Evolutionary conservation across 2,113 vertebrate genomes (phyloP), one percentile per base, ranked within the genome.

Genomic region (Atlantisia rogersi): DNA sequence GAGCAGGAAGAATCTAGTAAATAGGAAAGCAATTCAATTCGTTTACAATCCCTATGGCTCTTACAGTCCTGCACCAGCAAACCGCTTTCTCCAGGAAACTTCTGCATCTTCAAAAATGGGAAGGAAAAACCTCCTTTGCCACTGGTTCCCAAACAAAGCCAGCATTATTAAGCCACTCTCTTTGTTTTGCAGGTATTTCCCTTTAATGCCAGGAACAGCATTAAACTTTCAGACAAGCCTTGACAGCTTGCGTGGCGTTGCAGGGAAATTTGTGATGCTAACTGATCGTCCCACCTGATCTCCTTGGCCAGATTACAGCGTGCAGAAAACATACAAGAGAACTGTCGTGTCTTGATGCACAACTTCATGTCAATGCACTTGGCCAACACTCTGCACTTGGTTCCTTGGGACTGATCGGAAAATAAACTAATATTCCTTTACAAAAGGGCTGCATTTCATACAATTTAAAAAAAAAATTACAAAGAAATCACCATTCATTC

Each of bases 191-290:
- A 68, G 15, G 19, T 78, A 71, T 42, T 68, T 75, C 46, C 39
- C 26, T 75, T 88, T 39, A 90, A 88, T 26, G 9, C 28, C 94
- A 92, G 24, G 21, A 80, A 68, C 8, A 40, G 26, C 12, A 62
- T 82, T 88, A 75, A 90, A 92, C 60, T 58, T 78, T 39, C 69
- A 88, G 73, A 78, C 52, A 80, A 69, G 68, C 5, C 40, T 42
- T 48, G 37, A 83, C 0, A 0, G 73, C 32, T 60, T 67, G 32
- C 39, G 25, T 78, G 52, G 56, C 5, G 22, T 78, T 56, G 56
- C 6, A 65, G 56, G 86, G 9, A 70, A 0, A 0, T 6, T 65
- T 14, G 10, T 19, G n/a, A 75, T 70, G 71, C 26, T 64, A 81
- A 86, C 50, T 80, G 53, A 65, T 67, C 71, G 74, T 42, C 28